phyloP scores from a whole-genome alignment of 2,113 vertebrate species.

The Calidris pugnax region DNA sequence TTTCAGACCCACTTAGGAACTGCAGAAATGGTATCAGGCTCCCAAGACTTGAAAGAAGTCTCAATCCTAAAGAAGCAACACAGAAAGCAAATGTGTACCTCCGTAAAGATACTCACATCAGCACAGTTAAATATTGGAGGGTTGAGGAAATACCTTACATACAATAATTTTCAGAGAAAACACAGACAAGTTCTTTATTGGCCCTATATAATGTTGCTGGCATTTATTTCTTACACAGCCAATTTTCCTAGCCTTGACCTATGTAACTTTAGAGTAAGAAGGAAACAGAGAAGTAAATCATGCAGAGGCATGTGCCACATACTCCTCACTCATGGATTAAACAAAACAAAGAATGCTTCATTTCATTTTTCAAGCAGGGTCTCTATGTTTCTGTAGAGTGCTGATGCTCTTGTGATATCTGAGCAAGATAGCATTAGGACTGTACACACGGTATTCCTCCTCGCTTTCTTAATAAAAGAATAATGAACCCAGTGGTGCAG shows the following conservation, averaged over 20 bases:
- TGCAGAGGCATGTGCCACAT: background rate
- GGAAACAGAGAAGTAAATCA: background rate
- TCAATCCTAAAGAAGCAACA: background rate
- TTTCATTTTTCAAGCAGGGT: background rate
- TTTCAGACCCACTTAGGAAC: background rate
- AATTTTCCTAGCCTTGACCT: background rate
- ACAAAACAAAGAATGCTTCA: background rate
- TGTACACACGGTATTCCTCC: background rate
- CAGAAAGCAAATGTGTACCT: background rate
- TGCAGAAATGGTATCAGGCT: background rate
- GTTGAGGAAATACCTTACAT: background rate
- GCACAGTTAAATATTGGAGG: background rate
- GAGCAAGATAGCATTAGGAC: background rate
- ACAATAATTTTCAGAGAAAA: background rate
- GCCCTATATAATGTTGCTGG: background rate
- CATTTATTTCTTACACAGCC: background rate
- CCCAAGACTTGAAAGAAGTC: background rate
- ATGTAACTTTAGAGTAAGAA: background rate
- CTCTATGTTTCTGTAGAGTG: background rate
- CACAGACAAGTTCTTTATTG: background rate
- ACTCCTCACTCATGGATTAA: background rate
- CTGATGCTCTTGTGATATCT: background rate
- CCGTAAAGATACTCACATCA: background rate
- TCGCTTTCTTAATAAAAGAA: constrained; percentile 48
- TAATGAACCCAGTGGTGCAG: constrained; percentile 6